phyloP scores from a whole-genome alignment of 2,113 vertebrate species.

The Bubo bubo region DNA sequence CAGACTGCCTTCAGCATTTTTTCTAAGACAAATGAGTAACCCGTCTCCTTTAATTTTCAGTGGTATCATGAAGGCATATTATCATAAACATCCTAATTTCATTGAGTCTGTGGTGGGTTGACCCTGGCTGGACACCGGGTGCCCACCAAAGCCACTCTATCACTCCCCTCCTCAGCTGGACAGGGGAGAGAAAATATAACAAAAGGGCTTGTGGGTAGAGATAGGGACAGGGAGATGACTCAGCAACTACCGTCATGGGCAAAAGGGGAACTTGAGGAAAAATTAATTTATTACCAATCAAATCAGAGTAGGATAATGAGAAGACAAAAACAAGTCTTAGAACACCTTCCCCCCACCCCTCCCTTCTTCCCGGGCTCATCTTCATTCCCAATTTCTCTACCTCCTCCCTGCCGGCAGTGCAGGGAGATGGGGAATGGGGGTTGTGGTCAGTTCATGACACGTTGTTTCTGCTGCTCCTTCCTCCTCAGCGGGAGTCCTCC shows the following conservation, averaged over 20 bases:
- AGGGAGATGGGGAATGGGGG: background rate
- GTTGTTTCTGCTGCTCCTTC: background rate
- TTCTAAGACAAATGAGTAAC: background rate
- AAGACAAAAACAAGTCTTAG: background rate
- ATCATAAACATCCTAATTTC: background rate
- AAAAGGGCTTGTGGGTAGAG: background rate
- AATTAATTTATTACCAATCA: background rate
- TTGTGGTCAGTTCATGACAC: background rate
- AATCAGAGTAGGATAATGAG: background rate
- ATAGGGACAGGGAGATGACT: background rate
- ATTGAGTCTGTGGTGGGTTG: background rate
- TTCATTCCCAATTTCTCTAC: background rate
- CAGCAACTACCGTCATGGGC: background rate
- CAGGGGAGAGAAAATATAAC: background rate
- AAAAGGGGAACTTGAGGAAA: background rate
- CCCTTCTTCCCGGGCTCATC: background rate
- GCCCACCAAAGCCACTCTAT: background rate
- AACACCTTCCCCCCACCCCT: background rate
- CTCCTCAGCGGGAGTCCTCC: background rate
- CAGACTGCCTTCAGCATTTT: background rate
- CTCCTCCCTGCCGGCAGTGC: rapidly evolving
- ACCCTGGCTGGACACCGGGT: background rate
- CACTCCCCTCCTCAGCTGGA: background rate
- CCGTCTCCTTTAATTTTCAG: background rate
- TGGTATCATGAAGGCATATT: background rate